Evolutionary conservation across 2,113 vertebrate species (phyloP), one percentile per base, ranked within the genome.

Genomic region (Stigmatopora argus): DNA sequence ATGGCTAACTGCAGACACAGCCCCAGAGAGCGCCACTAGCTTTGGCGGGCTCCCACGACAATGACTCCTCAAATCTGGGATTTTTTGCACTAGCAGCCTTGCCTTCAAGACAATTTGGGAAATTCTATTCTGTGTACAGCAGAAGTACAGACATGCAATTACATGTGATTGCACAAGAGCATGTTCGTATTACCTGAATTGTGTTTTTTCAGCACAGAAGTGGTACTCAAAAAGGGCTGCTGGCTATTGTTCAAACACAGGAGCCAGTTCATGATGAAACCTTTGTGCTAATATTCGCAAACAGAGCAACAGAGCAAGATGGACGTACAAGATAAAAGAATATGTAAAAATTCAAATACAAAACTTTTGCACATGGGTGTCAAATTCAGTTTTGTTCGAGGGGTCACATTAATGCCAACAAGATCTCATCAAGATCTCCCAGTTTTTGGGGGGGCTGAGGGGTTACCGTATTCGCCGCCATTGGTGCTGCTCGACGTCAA

Each of bases 1-100:
- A 63, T 80, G 80, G 69, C 65, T 82, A 81, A 82, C 78, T 70
- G 69, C 73, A 83, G 78, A 85, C 76, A 60, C 71, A 60, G 78
- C 72, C 81, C 21, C 71, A 8, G 69, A 77, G 69, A 72, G 46
- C 46, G 1, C 61, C 56, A 55, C 46, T 55, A 51, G 64, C 74
- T 48, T 58, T 62, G 70, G 57, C 60, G 41, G 58, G 75, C 65
- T 48, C 23, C 55, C 66, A 72, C 65, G 69, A 65, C 74, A 67
- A 47, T 38, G 71, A 64, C 58, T 74, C 53, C 38, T 69, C 62
- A 26, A 41, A 66, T 64, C 17, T 51, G 35, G 52, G 41, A 64
- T 73, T 45, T 31, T 47, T 66, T 65, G 53, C 55, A 19, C 63
- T 64, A 49, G 19, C 45, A 56, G 64, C 38, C 9, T 41, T 62